Percentiles rank a stretch among this genome's conserved stretches.
Conservation (phyloP, 2,888 invertebrate species). For the Tipula confusa region DNA sequence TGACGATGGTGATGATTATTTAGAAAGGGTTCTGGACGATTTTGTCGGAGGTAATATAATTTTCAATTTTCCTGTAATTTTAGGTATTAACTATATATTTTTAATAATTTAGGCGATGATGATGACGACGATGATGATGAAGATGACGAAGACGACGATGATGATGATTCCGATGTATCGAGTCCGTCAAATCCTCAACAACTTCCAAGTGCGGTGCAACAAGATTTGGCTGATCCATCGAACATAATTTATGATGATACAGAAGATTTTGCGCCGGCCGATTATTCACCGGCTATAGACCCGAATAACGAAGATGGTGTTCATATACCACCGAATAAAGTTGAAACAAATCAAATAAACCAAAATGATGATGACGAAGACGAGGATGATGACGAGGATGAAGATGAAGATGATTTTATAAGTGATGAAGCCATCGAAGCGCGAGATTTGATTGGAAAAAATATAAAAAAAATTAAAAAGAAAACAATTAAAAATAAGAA, state of each 20-base stretch:
- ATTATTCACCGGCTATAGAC: neutral
- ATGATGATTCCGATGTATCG: conserved; percentile 40
- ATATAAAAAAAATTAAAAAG: neutral
- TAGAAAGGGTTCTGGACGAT: conserved; percentile 77
- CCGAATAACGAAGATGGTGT: neutral
- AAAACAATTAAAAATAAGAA: neutral
- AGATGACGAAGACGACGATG: conserved; percentile 43
- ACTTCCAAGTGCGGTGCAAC: neutral
- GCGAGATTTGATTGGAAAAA: neutral
- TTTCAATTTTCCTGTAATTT: neutral
- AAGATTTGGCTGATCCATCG: neutral
- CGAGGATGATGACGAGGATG: conserved; percentile 62
- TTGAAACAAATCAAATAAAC: conserved; percentile 53
- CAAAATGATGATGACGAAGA: conserved; percentile 62
- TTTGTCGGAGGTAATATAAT: conserved; percentile 65
- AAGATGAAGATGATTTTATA: conserved; percentile 62
- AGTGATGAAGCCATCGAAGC: conserved; percentile 58
- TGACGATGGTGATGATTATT: conserved; percentile 67
- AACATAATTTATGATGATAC: conserved; percentile 7
- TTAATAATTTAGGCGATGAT: conserved; percentile 41
- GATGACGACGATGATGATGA: conserved; percentile 59
- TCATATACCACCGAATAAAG: conserved; percentile 38
- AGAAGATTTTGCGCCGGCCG: neutral
- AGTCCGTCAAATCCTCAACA: neutral
- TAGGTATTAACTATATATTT: conserved; percentile 45